Base-by-base conservation (phyloP, 2,797 vertebrate species). In the Betta splendens region DNA sequence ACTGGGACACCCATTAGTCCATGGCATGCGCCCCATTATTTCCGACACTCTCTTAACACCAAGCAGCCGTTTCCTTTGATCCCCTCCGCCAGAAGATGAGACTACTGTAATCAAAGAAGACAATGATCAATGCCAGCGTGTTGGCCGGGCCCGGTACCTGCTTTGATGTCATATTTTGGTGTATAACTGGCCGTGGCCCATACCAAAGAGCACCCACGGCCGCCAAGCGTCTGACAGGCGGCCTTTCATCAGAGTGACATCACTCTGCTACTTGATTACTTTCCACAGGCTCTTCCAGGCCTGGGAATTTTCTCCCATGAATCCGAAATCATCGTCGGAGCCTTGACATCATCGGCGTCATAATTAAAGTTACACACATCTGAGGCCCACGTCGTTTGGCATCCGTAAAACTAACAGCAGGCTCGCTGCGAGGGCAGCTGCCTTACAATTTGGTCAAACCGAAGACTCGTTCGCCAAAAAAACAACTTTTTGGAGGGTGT, bases 241-340 rank as follows among this genome's bases (percentile, higher is more conserved):
- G 79, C 80, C 85, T 90, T 90, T 92, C 85, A 91, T 90, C 87
- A 82, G 48, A 70, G 75, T 91, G 88, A 90, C 89, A 91, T 91
- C 84, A 89, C 74, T 85, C 48, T 69, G 81, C 80, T 88, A 87
- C 87, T 87, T 90, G 86, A 91, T 91, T 91, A 84, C 85, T 91
- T 91, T 91, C 89, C 87, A 77, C 22, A 18, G 64, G 63, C 73
- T 77, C 79, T 82, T 92, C 89, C 89, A 90, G 83, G 72, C 70
- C 80, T 77, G 74, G 72, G 83, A 86, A 83, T 72, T 79, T 84
- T 84, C 74, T 80, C 71, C 74, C 64, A 69, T 76, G 81, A 86
- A 84, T 83, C 81, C 75, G 68, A 86, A 90, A 87, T 82, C 79
- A 78, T 84, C 74, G 64, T 77, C 72, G 12, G 52, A 33, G 69